phyloP scores from a whole-genome alignment of 1,140 invertebrate genomes.

The Trichonephila inaurata region DNA sequence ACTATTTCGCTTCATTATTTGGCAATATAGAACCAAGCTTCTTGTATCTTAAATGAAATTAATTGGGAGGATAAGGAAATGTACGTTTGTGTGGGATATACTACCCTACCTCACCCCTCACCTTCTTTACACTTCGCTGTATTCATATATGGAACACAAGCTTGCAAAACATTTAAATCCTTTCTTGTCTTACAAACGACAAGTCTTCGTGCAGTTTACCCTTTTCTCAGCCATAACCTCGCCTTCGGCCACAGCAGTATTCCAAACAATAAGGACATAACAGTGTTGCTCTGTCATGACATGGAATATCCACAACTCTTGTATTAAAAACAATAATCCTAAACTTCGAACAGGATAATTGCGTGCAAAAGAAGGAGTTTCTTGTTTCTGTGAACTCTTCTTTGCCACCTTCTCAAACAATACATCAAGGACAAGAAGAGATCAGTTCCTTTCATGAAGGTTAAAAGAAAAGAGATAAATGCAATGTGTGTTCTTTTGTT shows the following conservation, averaged over 20 bases:
- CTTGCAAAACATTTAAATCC: conserved; percentile 1
- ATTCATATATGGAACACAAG: background rate
- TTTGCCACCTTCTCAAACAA: conserved; percentile 19
- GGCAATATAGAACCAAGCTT: background rate
- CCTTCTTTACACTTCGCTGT: background rate
- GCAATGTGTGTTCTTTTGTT: background rate
- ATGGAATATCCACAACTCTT: conserved; percentile 11
- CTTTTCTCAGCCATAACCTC: background rate
- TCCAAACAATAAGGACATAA: conserved; percentile 19
- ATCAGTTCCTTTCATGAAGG: conserved; percentile 17
- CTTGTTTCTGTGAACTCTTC: conserved; percentile 17
- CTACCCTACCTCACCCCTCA: background rate
- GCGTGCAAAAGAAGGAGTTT: conserved; percentile 12
- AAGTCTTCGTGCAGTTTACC: conserved; percentile 19
- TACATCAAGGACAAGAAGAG: conserved; percentile 8
- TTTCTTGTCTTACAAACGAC: conserved; percentile 2
- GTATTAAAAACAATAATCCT: conserved; percentile 23
- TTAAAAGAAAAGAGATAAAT: conserved; percentile 29
- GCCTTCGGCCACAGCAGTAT: background rate
- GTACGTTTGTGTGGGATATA: background rate
- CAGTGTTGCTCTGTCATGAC: conserved; percentile 14
- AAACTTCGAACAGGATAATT: background rate
- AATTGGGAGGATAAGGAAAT: background rate
- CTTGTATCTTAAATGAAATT: background rate
- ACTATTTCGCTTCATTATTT: background rate